Evolutionary conservation across 2,113 vertebrate species (phyloP).

Genomic region (Carassius auratus): DNA sequence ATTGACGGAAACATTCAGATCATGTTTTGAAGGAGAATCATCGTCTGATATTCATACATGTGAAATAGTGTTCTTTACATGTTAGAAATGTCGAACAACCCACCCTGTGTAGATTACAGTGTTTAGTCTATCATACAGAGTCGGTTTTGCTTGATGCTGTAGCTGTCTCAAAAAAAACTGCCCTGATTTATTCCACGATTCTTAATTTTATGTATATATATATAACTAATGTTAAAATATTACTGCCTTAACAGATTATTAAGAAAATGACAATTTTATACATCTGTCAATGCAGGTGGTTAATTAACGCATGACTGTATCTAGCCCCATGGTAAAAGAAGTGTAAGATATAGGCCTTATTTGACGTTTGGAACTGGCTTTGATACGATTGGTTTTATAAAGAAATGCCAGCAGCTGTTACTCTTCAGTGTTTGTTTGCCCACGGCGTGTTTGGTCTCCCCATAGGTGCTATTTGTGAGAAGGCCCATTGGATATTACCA

Average conservation of each 20-base stretch:
- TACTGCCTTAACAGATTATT: slow-evolving; percentile 50
- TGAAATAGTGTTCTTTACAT: neutral
- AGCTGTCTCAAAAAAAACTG: slow-evolving; percentile 21
- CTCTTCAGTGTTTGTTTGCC: slow-evolving; percentile 22
- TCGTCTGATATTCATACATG: neutral
- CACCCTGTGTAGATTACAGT: slow-evolving; percentile 42
- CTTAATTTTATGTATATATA: slow-evolving; percentile 40
- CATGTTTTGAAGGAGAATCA: neutral
- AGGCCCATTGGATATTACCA: slow-evolving; percentile 9
- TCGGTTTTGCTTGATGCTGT: slow-evolving; percentile 14
- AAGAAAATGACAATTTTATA: slow-evolving; percentile 35
- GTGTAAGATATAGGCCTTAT: neutral
- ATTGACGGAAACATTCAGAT: slow-evolving; percentile 13
- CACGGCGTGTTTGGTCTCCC: slow-evolving; percentile 14
- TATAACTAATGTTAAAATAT: slow-evolving; percentile 37
- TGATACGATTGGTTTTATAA: slow-evolving; percentile 37
- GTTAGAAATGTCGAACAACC: neutral
- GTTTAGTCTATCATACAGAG: slow-evolving; percentile 21
- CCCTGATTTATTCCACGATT: slow-evolving; percentile 30
- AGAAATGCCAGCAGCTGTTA: slow-evolving; percentile 27
- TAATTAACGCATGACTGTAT: slow-evolving; percentile 21
- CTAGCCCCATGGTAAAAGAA: slow-evolving; percentile 13
- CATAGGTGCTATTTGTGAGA: slow-evolving; percentile 51
- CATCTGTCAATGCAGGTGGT: slow-evolving; percentile 37
- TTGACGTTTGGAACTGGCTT: slow-evolving; percentile 2